Evolutionary conservation across 2,113 vertebrate genomes (phyloP).

Genomic region (Corythornis madagascariensis): DNA sequence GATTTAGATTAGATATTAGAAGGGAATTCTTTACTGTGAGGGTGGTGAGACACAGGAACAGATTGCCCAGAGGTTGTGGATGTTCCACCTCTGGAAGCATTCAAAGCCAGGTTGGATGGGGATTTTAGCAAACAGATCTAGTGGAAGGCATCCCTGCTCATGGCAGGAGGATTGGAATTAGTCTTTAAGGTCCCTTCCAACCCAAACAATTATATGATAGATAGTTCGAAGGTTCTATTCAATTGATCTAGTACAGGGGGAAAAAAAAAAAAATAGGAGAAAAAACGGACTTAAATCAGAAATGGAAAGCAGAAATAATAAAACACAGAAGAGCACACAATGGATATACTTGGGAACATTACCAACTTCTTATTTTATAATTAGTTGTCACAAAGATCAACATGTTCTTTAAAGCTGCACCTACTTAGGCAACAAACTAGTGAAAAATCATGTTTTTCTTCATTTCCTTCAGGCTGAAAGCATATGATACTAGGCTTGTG

Average conservation of each 20-base stretch:
- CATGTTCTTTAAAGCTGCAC: not conserved
- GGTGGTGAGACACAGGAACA: not conserved
- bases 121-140: not conserved
- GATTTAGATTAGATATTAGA: not conserved
- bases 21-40: not conserved
- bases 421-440: not conserved
- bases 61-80: not conserved
- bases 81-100: not conserved
- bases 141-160: not conserved
- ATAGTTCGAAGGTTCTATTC: not conserved
- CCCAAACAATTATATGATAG: not conserved
- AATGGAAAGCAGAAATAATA: constrained; percentile 11
- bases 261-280: constrained; percentile 7
- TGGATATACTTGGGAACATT: not conserved
- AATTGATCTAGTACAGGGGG: not conserved
- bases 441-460: not conserved
- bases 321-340: not conserved
- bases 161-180: not conserved
- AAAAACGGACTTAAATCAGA: not conserved
- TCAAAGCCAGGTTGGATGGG: not conserved
- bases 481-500: not conserved
- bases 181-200: not conserved
- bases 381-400: constrained; percentile 48
- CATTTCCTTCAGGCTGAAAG: constrained; percentile 4
- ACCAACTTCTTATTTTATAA: constrained; percentile 32